Percentiles rank a stretch among this genome's conserved stretches.
Evolutionary conservation across 2,888 invertebrate genomes (phyloP).

Genomic region (Volucella zonaria): DNA sequence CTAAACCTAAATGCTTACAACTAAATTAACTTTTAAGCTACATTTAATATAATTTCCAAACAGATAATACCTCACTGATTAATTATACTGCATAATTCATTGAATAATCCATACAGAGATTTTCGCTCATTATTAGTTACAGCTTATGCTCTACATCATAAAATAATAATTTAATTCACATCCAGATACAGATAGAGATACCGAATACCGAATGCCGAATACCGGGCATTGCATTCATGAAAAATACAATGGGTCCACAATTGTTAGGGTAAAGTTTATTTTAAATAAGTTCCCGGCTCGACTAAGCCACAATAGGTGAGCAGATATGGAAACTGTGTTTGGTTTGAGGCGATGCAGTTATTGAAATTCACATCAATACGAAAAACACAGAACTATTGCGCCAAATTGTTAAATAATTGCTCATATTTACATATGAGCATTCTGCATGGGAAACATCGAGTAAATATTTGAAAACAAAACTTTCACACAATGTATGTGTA

Average conservation of each 20-base stretch:
- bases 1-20: not conserved
- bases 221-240: too few relatives aligned
- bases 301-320: slow-evolving; percentile 10
- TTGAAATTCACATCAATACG: slow-evolving; percentile 30
- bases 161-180: slow-evolving; percentile 30
- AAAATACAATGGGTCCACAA: too few relatives aligned
- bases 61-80: slow-evolving; percentile 24
- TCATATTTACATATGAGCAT: too few relatives aligned
- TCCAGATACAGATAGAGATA: too few relatives aligned
- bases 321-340: slow-evolving; percentile 31
- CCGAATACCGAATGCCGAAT: not conserved
- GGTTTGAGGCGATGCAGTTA: slow-evolving; percentile 36
- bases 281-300: too few relatives aligned
- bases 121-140: slow-evolving; percentile 27
- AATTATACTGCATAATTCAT: slow-evolving; percentile 44
- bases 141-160: slow-evolving; percentile 34
- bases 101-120: slow-evolving; percentile 14
- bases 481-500: too few relatives aligned
- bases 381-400: slow-evolving; percentile 29
- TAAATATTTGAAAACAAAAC: too few relatives aligned
- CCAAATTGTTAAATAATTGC: slow-evolving; percentile 28
- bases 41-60: slow-evolving; percentile 13
- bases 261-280: too few relatives aligned
- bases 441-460: too few relatives aligned
- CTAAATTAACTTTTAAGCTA: slow-evolving; percentile 13